Evolutionary conservation across 2,888 invertebrate genomes (phyloP).

Genomic region (Parnassius mnemosyne): DNA sequence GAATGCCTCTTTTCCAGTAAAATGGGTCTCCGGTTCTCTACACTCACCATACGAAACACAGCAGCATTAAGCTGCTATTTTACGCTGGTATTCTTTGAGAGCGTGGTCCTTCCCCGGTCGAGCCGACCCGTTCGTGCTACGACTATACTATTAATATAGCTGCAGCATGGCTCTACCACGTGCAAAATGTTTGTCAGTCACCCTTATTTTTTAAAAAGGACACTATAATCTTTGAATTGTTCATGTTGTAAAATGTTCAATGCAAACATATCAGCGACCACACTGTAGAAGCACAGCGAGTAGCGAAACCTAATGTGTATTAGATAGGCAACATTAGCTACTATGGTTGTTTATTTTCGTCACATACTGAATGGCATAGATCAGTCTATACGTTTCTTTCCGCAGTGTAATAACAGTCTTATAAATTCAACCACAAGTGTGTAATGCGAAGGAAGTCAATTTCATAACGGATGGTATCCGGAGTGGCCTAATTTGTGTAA

Average conservation of each 20-base stretch:
- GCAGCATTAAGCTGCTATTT: too few relatives aligned
- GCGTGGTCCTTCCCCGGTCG: too few relatives aligned
- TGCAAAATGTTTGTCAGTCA: too few relatives aligned
- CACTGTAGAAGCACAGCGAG: constrained; percentile 49
- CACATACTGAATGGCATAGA: constrained; percentile 33
- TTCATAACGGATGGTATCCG: constrained; percentile 60
- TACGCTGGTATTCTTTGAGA: too few relatives aligned
- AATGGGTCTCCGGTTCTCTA: too few relatives aligned
- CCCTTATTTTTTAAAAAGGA: constrained; percentile 27
- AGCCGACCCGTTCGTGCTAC: too few relatives aligned
- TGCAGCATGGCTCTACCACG: too few relatives aligned
- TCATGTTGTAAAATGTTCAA: constrained; percentile 36
- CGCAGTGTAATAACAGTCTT: constrained; percentile 1
- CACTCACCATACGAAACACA: too few relatives aligned
- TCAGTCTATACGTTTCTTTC: constrained; percentile 1
- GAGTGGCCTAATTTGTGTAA: constrained; percentile 58
- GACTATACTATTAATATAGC: too few relatives aligned
- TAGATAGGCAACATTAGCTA: constrained; percentile 18
- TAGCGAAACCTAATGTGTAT: constrained; percentile 38
- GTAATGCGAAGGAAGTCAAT: constrained; percentile 45
- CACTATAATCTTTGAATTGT: constrained; percentile 34
- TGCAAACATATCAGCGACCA: constrained; percentile 36
- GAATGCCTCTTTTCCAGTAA: too few relatives aligned
- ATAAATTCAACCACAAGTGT: not conserved
- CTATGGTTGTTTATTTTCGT: constrained; percentile 41